Evolutionary conservation across 2,888 invertebrate species (phyloP), one percentile per base, ranked within the genome.

Genomic region (Boloria euphrosyne): DNA sequence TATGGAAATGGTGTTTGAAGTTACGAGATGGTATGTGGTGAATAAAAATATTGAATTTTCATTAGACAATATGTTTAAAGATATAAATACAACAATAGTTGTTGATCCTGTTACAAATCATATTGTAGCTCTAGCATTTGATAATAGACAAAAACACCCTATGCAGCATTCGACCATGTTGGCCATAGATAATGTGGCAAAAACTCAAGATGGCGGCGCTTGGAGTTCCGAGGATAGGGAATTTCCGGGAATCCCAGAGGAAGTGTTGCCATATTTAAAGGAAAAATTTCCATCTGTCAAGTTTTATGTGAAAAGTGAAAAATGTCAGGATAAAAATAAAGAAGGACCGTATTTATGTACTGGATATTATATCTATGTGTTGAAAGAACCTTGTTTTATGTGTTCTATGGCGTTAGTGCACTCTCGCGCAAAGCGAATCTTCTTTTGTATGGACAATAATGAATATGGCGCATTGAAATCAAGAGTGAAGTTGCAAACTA

Each of bases 321-420:
- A 89, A 73, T 74, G 73, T 43, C 84, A 86, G 65, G 63, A 78
- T 57, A 71, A 73, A 13, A 75, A 74, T 22, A 73, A 76, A 49
- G 78, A 89, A 57, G 94, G 94, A 1, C 95, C 96, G 0, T 98
- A 98, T 83, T 87, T 98, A 57, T 97, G 97, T 86, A 98, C 98
- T 0, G 96, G 96, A 2, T 98, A 97, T 84, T 95, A 97, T 87
- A 87, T 97, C 2, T 98, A 97, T 80, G 82, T 97, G 51, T 93
- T 96, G 0, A 93, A 93, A 68, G 99, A 99, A 82, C 98, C 99
- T 0, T 99, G 99, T 86, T 82, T 97, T 0, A 97, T 99, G 96
- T 99, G 99, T 87, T 93, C 97, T 0, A 99, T 99, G 99, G 98
- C 96, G 0, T 89, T 99, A 63, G 93, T 98, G 0, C 99, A 99